Evolutionary conservation across 1,140 invertebrate species (phyloP).

Genomic region (Elymnias hypermnestra): DNA sequence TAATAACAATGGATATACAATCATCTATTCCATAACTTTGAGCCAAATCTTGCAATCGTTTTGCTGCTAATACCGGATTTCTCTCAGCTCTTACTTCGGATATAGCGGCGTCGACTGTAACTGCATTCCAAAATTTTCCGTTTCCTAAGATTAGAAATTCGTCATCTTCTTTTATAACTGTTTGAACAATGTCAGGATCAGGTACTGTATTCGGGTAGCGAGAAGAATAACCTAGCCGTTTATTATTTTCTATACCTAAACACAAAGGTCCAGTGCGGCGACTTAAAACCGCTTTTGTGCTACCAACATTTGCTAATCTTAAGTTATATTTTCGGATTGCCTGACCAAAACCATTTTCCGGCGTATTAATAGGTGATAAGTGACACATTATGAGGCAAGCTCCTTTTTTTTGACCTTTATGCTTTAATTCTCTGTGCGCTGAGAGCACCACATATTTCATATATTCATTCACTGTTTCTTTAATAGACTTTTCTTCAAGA

Average conservation of each 20-base stretch:
- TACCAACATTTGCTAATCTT: slow-evolving; percentile 84
- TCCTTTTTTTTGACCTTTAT: slow-evolving; percentile 82
- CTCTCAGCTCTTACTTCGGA: slow-evolving; percentile 84
- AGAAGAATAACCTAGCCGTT: slow-evolving; percentile 79
- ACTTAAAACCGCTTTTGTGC: slow-evolving; percentile 83
- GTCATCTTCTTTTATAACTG: slow-evolving; percentile 85
- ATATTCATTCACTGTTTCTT: slow-evolving; percentile 87
- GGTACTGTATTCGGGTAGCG: slow-evolving; percentile 81
- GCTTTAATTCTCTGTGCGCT: slow-evolving; percentile 84
- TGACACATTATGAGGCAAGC: slow-evolving; percentile 85
- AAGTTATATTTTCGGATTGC: slow-evolving; percentile 77
- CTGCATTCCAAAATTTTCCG: slow-evolving; percentile 85
- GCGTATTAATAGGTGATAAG: slow-evolving; percentile 76
- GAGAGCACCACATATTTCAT: slow-evolving; percentile 89
- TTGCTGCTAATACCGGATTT: slow-evolving; percentile 86
- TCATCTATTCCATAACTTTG: slow-evolving; percentile 89
- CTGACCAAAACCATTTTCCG: slow-evolving; percentile 70
- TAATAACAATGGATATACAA: slow-evolving; percentile 86
- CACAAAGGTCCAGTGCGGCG: slow-evolving; percentile 78
- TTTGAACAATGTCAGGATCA: slow-evolving; percentile 85
- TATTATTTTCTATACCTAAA: slow-evolving; percentile 76
- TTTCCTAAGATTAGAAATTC: slow-evolving; percentile 89
- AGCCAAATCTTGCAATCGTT: slow-evolving; percentile 86
- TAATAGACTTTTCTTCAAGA: slow-evolving; percentile 86
- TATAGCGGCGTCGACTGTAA: slow-evolving; percentile 84